A percentile compares a stretch with the other conserved stretches of the same genome.
Evolutionary conservation across 1,140 invertebrate species (phyloP).

Genomic region (Papilio aristodemus): DNA sequence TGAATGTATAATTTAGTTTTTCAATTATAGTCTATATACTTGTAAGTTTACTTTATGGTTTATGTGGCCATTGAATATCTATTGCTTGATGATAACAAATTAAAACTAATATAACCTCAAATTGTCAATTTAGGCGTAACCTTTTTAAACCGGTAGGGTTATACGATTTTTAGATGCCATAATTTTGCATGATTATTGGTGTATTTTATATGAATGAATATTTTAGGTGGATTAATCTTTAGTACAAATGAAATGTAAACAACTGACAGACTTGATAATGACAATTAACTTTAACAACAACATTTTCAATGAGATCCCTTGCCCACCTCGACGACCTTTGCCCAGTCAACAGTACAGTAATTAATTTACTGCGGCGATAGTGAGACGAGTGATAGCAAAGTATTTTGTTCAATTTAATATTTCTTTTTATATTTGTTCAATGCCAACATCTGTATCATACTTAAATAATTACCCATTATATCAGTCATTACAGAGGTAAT

Average conservation of each 20-base stretch:
- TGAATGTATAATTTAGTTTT: too few relatives aligned
- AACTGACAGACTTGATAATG: neutral
- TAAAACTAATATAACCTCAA: too few relatives aligned
- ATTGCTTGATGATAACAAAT: too few relatives aligned
- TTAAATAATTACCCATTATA: conserved; percentile 8
- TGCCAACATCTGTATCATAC: neutral
- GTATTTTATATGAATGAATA: neutral
- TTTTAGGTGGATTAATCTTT: neutral
- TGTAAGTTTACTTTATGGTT: too few relatives aligned
- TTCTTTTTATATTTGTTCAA: conserved; percentile 11
- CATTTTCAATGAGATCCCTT: conserved; percentile 23
- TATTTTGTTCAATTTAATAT: conserved; percentile 1
- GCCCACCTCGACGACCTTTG: conserved; percentile 12
- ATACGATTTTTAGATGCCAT: neutral
- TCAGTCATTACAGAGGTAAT: neutral
- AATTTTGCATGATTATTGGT: neutral
- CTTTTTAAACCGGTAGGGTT: neutral
- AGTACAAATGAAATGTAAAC: conserved; percentile 11
- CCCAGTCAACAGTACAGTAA: conserved; percentile 10
- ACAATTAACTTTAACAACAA: conserved; percentile 27
- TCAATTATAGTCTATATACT: too few relatives aligned
- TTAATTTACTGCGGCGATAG: conserved; percentile 28
- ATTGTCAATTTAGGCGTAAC: neutral
- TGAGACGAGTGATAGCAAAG: neutral
- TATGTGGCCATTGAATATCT: too few relatives aligned